Conservation (phyloP, 2,113 vertebrate genomes). For the Vicugna pacos region DNA sequence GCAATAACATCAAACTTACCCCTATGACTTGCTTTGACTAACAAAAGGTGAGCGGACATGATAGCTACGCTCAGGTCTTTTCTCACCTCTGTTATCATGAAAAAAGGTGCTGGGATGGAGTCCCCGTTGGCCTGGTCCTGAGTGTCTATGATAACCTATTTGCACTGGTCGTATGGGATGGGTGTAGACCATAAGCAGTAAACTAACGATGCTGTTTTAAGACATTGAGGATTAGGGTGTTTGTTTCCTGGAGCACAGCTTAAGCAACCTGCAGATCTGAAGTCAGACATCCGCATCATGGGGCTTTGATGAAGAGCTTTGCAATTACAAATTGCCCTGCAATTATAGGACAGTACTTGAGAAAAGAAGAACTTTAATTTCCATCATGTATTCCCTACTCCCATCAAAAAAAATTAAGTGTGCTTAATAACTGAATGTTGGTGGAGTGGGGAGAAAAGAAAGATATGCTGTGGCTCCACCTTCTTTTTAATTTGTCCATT, state of each 20-base stretch:
- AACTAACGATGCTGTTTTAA: background rate
- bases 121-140: background rate
- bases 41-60: background rate
- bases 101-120: background rate
- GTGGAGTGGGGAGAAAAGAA: background rate
- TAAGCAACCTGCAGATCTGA: background rate
- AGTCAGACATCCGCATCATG: background rate
- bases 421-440: conserved; percentile 39
- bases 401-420: background rate
- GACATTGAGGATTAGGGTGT: background rate
- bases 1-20: background rate
- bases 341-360: background rate
- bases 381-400: background rate
- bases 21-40: background rate
- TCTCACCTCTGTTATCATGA: background rate
- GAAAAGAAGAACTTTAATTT: background rate
- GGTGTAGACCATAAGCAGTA: background rate
- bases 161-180: background rate
- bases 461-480: background rate
- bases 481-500: background rate
- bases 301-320: background rate
- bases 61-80: background rate
- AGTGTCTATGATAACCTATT: background rate
- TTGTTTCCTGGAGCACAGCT: background rate
- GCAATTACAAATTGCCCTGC: background rate